Evolutionary conservation across 1,140 invertebrate genomes (phyloP), one percentile per base, ranked within the genome.

Genomic region (Drosophila melanica): DNA sequence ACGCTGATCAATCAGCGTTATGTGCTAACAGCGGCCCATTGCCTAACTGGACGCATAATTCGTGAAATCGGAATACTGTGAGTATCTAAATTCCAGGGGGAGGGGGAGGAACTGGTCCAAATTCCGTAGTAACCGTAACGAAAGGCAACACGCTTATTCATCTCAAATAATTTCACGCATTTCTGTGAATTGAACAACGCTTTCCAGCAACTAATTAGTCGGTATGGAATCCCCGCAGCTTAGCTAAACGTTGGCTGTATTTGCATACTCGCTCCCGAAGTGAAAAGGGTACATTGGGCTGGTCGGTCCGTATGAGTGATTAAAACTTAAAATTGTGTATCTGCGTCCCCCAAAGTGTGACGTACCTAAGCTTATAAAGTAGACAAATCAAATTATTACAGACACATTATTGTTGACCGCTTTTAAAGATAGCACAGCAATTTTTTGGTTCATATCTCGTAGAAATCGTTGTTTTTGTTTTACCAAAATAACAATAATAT

Each of bases 1-100:
- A 93, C 90, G 1, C 45, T 92, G 18, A 92, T 92, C 54, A 92
- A 91, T 63, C 92, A 93, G 44, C 92, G 93, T 16, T 95, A 95
- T 80, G 92, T 96, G 0, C 47, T 96, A n/a, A 95, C 95, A 0
- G 95, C 95, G 4, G 95, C 95, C 1, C 95, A 96, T 81, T 96
- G 95, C 76, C 87, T 95, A 9, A 90, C 75, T 0, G 93, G 93
- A 33, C 73, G 55, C 91, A 93, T 94, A 23, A 80, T 92, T 44
- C 79, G 60, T 12, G 87, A 87, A 70, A 90, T 93, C 37, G 93
- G 93, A 71, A 75, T 71, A 79, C 73, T 94, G 94, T 94, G 90
- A 94, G 93, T 93, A 63, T 6, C n/a, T 6, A 33, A 42, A 16
- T 23, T 27, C 20, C 44, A 35, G 7, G 33, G 9, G 3, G 2